A percentile compares a stretch with the other conserved stretches of the same genome.
Evolutionary conservation across 2,888 invertebrate species (phyloP).

Genomic region (Synanthedon tipuliformis): DNA sequence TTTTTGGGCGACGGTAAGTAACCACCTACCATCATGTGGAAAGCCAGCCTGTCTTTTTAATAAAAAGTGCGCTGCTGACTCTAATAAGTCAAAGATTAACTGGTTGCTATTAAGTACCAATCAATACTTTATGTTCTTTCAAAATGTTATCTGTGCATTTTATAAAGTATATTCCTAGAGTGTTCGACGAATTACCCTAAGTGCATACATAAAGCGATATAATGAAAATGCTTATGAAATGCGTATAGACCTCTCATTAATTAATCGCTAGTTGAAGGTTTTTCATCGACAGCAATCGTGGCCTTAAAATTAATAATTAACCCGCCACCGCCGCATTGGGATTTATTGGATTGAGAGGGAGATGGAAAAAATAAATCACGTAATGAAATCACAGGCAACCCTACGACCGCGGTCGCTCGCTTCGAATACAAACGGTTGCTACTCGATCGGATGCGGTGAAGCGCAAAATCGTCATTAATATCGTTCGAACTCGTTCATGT

Average conservation of each 20-base stretch:
- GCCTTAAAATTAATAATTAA: constrained; percentile 64
- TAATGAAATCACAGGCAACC: constrained; percentile 48
- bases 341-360: constrained; percentile 52
- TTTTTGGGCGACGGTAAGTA: too few relatives aligned
- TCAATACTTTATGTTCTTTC: too few relatives aligned
- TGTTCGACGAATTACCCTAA: too few relatives aligned
- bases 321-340: constrained; percentile 39
- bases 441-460: constrained; percentile 30
- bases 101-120: too few relatives aligned
- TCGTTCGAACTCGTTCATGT: constrained; percentile 9
- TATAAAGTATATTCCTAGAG: too few relatives aligned
- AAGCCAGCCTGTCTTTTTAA: too few relatives aligned
- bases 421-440: constrained; percentile 38
- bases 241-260: not conserved
- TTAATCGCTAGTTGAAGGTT: not conserved
- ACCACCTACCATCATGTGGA: too few relatives aligned
- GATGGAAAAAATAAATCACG: constrained; percentile 32
- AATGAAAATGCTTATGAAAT: too few relatives aligned
- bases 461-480: constrained; percentile 60
- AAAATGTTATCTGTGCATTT: too few relatives aligned
- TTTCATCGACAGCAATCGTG: constrained; percentile 12
- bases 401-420: constrained; percentile 15
- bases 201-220: too few relatives aligned
- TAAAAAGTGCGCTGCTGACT: too few relatives aligned
- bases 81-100: too few relatives aligned